These are phyloP conservation scores for Cephalopholis sonnerati DNA, from an alignment of 2,113 vertebrate species.

Conservation along the genomic window DNA sequence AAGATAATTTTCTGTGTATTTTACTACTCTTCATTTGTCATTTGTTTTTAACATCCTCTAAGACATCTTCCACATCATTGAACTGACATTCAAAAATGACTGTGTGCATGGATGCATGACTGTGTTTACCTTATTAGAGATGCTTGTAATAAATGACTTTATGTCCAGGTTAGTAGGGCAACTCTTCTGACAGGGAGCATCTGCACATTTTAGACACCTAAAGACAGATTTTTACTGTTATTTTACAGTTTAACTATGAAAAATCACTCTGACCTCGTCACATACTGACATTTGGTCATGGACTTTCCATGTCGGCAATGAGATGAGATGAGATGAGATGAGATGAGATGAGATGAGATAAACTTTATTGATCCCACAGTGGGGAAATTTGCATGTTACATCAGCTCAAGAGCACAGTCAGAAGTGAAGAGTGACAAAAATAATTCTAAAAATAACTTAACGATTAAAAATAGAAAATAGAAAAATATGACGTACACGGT, in stretches of 20 bases:
- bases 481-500: too few species aligned
- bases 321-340: too few species aligned
- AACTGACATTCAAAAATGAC: neutral
- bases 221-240: slow-evolving; percentile 22
- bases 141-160: slow-evolving; percentile 80
- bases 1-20: neutral
- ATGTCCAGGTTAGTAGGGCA: slow-evolving; percentile 81
- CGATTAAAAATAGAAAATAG: too few species aligned
- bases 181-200: slow-evolving; percentile 82
- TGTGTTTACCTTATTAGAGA: slow-evolving; percentile 75
- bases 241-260: neutral
- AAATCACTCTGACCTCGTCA: neutral
- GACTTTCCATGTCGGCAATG: too few species aligned
- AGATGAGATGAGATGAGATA: too few species aligned
- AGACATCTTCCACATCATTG: neutral
- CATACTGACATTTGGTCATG: too few species aligned
- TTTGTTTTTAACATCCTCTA: neutral
- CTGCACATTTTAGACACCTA: slow-evolving; percentile 81
- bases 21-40: neutral
- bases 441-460: too few species aligned
- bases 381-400: too few species aligned
- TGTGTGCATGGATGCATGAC: neutral
- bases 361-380: too few species aligned
- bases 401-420: too few species aligned
- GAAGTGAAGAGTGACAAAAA: too few species aligned